A percentile compares a stretch with the other conserved stretches of the same genome.
Evolutionary conservation across 92 coral and sea anemone species (phyloP).

Genomic region (Epizoanthus rinbou): DNA sequence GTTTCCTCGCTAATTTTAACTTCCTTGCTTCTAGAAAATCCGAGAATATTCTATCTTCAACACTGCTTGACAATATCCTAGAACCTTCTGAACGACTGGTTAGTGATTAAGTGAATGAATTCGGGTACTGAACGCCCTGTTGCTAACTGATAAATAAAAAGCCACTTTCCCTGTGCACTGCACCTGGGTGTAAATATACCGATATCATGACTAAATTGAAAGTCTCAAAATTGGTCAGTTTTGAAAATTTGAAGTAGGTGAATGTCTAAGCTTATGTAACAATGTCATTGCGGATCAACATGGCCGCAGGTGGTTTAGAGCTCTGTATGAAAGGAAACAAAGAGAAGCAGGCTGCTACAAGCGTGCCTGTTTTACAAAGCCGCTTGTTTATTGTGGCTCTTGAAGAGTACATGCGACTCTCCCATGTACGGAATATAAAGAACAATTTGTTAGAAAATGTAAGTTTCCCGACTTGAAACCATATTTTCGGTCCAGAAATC

Average conservation of each 20-base stretch:
- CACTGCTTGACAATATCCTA: neutral
- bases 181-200: too few species aligned
- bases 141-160: neutral
- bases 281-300: neutral
- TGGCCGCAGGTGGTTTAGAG: slow-evolving; percentile 27
- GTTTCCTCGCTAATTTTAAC: too few species aligned
- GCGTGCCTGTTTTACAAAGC: slow-evolving; percentile 6
- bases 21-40: neutral
- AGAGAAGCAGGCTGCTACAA: neutral
- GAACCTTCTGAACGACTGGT: neutral
- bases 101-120: neutral
- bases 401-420: neutral
- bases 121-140: neutral
- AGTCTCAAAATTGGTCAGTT: neutral
- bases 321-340: slow-evolving; percentile 8
- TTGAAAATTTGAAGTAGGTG: neutral
- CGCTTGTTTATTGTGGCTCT: neutral
- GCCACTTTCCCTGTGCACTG: neutral
- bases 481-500: neutral
- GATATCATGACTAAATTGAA: too few species aligned
- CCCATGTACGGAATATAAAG: neutral
- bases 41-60: neutral
- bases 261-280: neutral
- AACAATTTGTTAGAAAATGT: neutral
- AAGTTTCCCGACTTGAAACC: slow-evolving; percentile 1